These are phyloP conservation scores for Felis chaus DNA, from an alignment of 2,113 vertebrate species.

Conservation along the genomic window DNA sequence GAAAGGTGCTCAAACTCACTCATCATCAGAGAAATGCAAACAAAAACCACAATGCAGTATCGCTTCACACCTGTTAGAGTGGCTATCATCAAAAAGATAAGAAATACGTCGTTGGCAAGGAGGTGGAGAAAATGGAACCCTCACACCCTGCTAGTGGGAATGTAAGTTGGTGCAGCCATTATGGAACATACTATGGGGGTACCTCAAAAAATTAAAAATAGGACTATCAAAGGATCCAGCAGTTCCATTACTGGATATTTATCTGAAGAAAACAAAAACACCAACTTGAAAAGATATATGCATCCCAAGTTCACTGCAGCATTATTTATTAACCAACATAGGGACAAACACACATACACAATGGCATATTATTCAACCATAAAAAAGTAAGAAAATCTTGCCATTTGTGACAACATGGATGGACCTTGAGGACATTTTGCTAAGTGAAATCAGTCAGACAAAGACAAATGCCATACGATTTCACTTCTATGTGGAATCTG, in stretches of 20 bases:
- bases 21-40: neutral
- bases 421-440: neutral
- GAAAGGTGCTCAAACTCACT: neutral
- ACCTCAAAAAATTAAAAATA: neutral
- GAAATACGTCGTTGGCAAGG: neutral
- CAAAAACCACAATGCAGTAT: neutral
- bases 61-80: neutral
- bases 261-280: neutral
- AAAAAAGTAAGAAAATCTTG: neutral
- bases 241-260: neutral
- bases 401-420: neutral
- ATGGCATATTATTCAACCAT: neutral
- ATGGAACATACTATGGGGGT: neutral
- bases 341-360: neutral
- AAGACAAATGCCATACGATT: neutral
- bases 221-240: neutral
- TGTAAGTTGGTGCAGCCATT: neutral
- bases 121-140: neutral
- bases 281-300: neutral
- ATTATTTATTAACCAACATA: neutral
- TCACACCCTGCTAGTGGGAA: no score
- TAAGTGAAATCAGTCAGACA: neutral
- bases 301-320: neutral
- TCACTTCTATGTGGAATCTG: neutral
- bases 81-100: neutral